Base-by-base conservation (phyloP, 2,888 invertebrate genomes). In the Ichneumoninae sp. region DNA sequence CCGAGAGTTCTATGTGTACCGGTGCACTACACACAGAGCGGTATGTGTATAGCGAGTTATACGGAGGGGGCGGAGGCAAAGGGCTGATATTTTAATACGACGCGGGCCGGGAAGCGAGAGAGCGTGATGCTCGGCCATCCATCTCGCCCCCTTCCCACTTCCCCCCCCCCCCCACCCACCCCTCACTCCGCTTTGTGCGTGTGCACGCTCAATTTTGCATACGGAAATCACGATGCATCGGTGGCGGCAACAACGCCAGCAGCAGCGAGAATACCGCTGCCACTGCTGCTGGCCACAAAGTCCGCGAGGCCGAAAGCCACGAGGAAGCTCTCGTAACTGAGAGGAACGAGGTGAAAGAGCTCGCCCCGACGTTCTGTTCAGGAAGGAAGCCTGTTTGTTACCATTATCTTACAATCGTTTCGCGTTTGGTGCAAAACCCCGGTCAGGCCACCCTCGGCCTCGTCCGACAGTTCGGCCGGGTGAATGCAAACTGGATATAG, bases 321-420 rank as follows among this genome's bases (percentile, higher is more conserved):
- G 50, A 76, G 75, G 66, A 68, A 62, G 57, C 75, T 65, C 75
- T 74, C 71, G 54, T 40, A 69, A 54, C 36, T 16, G 16, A 57
- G 33, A 62, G 78, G 57, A 69, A 47, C 36, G 60, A 83, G 75
- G 70, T 62, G 78, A 83, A 86, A 87, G 87, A 87, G 76, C 85
- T 78, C 76, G 86, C 86, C 81, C 71, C 88, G 84, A 88, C 91
- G 91, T 92, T 93, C 92, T 93, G 93, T 93, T 91, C 93, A 92
- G 93, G 93, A 93, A 93, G 93, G 93, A 93, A 93, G 92, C 93
- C 93, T 90, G 92, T 93, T 93, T 93, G 93, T 93, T 93, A 93
- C 92, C 90, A 92, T 93, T 93, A 93, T 93, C 93, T 93, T 82
- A 50, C 89, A 88, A 91, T 92, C 90, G 86, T 85, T 82, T 82